Percentiles rank a stretch among this genome's conserved stretches.
Evolutionary conservation across 2,113 vertebrate genomes (phyloP).

Genomic region (Chaenogobius annularis): DNA sequence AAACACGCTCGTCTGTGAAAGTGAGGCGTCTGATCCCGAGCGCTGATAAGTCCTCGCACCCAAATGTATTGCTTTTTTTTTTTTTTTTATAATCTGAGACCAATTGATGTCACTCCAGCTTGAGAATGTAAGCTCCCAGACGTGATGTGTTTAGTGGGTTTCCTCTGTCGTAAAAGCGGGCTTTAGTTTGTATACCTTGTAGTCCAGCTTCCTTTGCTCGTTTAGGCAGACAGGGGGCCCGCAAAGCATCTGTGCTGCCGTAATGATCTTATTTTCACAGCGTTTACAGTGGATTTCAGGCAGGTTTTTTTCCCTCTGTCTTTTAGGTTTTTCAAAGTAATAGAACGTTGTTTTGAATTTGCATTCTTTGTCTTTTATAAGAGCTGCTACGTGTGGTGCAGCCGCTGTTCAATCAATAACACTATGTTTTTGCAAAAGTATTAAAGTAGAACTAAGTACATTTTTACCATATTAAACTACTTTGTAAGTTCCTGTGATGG

Average conservation of each 20-base stretch:
- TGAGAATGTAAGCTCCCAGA: conserved; percentile 48
- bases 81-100: conserved; percentile 46
- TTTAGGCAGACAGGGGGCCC: neutral
- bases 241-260: neutral
- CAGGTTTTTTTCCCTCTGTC: neutral
- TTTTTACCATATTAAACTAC: too few relatives aligned
- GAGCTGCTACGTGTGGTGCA: too few relatives aligned
- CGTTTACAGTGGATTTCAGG: neutral
- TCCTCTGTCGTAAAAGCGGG: neutral
- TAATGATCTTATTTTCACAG: neutral
- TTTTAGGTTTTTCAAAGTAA: too few relatives aligned
- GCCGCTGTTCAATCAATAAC: too few relatives aligned
- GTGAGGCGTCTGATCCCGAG: conserved; percentile 62
- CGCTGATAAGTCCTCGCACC: conserved; percentile 65
- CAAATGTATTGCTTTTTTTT: conserved; percentile 61
- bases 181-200: too few relatives aligned
- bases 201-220: neutral
- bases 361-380: too few relatives aligned
- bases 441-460: too few relatives aligned
- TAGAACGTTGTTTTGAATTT: too few relatives aligned
- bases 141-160: conserved; percentile 16
- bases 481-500: too few relatives aligned
- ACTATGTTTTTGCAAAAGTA: too few relatives aligned
- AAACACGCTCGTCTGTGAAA: conserved; percentile 66
- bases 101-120: conserved; percentile 66